These are phyloP conservation scores for Uloborus diversus DNA, from an alignment of 1,140 invertebrate species.

Conservation along the genomic window DNA sequence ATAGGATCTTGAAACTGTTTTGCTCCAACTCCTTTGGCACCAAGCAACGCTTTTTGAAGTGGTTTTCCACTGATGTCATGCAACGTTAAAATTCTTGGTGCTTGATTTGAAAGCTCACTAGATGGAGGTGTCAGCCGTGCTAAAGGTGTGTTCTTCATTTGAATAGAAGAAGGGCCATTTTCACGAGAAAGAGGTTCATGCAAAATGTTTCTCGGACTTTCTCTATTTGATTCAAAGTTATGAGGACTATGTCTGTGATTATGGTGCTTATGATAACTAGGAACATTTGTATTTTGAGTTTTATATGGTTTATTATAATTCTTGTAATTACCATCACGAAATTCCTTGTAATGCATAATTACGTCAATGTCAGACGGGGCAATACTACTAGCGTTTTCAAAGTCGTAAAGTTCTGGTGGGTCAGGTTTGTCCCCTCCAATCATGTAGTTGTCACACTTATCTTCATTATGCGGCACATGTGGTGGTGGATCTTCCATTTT, in stretches of 20 bases:
- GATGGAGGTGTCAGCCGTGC: constrained; percentile 89
- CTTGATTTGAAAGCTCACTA: constrained; percentile 88
- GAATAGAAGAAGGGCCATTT: constrained; percentile 66
- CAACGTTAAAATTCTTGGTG: constrained; percentile 87
- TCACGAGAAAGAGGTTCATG: constrained; percentile 66
- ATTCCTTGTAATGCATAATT: constrained; percentile 94
- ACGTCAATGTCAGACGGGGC: constrained; percentile 97
- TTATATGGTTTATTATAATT: constrained; percentile 75
- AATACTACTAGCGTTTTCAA: constrained; percentile 96
- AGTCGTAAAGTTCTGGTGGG: constrained; percentile 93
- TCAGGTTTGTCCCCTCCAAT: constrained; percentile 76
- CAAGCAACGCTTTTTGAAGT: constrained; percentile 84
- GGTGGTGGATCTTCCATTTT: constrained; percentile 67
- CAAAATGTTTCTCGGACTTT: constrained; percentile 62
- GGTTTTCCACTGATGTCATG: constrained; percentile 94
- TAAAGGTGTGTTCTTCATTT: constrained; percentile 83
- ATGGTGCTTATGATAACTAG: constrained; percentile 62
- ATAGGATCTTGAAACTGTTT: constrained; percentile 63
- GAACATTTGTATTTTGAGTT: constrained; percentile 62
- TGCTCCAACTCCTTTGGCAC: constrained; percentile 72
- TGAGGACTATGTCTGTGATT: constrained; percentile 64
- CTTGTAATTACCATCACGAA: constrained; percentile 80
- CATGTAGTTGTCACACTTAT: constrained; percentile 65
- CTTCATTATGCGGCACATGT: constrained; percentile 60
- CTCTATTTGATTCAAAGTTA: constrained; percentile 70